phyloP scores from a whole-genome alignment of 1,140 invertebrate genomes.

The Holotrichia oblita region DNA sequence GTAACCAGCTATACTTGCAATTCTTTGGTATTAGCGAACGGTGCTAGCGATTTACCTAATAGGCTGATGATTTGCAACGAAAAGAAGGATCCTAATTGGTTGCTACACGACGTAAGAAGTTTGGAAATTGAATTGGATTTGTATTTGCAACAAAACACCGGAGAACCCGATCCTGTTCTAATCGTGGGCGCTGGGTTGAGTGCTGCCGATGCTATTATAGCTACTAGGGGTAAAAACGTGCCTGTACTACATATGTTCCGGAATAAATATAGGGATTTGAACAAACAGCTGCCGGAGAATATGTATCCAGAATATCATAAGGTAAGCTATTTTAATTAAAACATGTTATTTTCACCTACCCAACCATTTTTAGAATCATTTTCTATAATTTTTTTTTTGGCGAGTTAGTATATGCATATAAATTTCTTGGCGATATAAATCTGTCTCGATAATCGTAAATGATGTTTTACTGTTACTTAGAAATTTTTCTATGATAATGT shows the following conservation, averaged over 20 bases:
- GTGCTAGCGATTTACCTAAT: constrained; percentile 81
- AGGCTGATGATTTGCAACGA: constrained; percentile 73
- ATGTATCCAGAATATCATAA: constrained; percentile 90
- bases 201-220: constrained; percentile 89
- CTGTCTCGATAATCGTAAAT: too few relatives aligned
- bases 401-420: too few relatives aligned
- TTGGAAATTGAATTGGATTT: constrained; percentile 68
- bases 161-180: constrained; percentile 67
- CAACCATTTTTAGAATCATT: too few relatives aligned
- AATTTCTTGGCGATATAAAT: too few relatives aligned
- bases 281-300: constrained; percentile 73
- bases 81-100: constrained; percentile 63
- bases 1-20: constrained; percentile 65
- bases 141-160: constrained; percentile 54
- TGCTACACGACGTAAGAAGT: constrained; percentile 70
- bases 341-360: too few relatives aligned
- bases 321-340: constrained; percentile 58
- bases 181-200: constrained; percentile 86
- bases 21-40: constrained; percentile 81
- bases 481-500: too few relatives aligned
- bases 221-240: constrained; percentile 69
- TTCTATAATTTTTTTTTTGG: too few relatives aligned
- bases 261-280: constrained; percentile 69
- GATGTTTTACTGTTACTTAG: too few relatives aligned
- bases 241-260: constrained; percentile 82